Evolutionary conservation across 2,888 invertebrate genomes (phyloP), one percentile per base, ranked within the genome.

Genomic region (Rhyacophila evoluta): DNA sequence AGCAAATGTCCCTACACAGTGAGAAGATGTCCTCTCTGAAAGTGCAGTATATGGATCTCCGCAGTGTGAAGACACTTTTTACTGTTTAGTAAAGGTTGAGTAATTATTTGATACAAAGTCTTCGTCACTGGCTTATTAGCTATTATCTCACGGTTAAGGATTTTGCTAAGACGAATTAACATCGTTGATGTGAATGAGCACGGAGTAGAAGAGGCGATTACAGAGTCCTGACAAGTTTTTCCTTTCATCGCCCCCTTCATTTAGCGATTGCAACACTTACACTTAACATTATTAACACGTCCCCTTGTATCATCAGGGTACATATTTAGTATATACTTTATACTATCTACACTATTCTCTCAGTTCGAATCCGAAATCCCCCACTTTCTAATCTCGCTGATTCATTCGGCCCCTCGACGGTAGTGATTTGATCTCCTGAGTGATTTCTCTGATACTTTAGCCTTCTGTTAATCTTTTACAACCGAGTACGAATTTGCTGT

Each of bases 211-310:
- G 41, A 74, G 75, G 77, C 78, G 77, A 81, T 81, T 79, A 81
- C 79, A 77, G 72, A 69, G 41, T 69, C 39, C 74, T 73, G 75
- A 81, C 81, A 81, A 81, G 81, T 81, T 81, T 81, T 81, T 80
- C 80, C 81, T 81, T 81, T 81, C 81, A 80, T 72, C 76, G 67
- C 74, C 78, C 72, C 74, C 39, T 67, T 79, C 72, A 76, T 79
- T 79, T 74, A 72, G 69, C 77, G 78, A 81, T 81, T 80, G 81
- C 80, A 81, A 81, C 81, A 81, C n/a, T 81, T 80, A 81, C 81
- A 81, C 81, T 81, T 81, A 81, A 80, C 81, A 80, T 77, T 81
- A 81, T 81, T 81, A 81, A 81, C 81, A 80, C 81, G 76, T 79
- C 79, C 75, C 79, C 78, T 36, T 19, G 41, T 55, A 39, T 37